These are phyloP conservation scores for Drosophila orena DNA, from an alignment of 1,140 invertebrate genomes.

Conservation along the genomic window DNA sequence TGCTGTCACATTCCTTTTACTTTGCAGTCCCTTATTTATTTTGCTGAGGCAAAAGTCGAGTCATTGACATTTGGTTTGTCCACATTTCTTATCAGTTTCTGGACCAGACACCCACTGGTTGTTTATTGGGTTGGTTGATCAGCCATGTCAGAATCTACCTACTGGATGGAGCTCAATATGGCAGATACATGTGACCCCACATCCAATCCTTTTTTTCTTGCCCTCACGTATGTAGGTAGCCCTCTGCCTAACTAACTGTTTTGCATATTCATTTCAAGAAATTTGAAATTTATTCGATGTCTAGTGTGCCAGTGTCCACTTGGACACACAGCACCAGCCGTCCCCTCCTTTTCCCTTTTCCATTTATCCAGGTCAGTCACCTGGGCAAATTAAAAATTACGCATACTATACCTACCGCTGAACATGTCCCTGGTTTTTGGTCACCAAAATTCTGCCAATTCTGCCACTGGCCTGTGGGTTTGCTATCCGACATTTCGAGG, in stretches of 20 bases:
- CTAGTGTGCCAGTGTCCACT: conserved; percentile 51
- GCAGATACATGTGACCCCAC: conserved; percentile 41
- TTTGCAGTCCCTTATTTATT: conserved; percentile 22
- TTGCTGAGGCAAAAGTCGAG: conserved; percentile 27
- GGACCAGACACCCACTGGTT: conserved; percentile 10
- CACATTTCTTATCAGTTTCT: conserved; percentile 30
- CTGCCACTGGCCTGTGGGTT: conserved; percentile 35
- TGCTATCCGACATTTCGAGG: conserved; percentile 7
- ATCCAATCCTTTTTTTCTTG: conserved; percentile 25
- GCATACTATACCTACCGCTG: conserved; percentile 19
- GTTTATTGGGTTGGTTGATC: conserved; percentile 28
- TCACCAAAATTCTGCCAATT: conserved; percentile 40
- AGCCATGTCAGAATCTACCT: conserved; percentile 8
- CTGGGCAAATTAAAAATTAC: conserved; percentile 58
- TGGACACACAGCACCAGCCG: conserved; percentile 25
- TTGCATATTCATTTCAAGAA: conserved; percentile 82
- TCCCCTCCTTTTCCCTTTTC: neutral
- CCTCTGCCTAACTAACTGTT: conserved; percentile 54
- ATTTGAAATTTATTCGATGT: conserved; percentile 79
- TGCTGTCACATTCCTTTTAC: conserved; percentile 1
- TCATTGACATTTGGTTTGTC: conserved; percentile 41
- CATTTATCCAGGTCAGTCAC: conserved; percentile 40
- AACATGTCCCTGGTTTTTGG: conserved; percentile 14
- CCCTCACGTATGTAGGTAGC: conserved; percentile 11
- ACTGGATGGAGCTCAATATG: conserved; percentile 36